Base-by-base conservation (phyloP, 1,140 invertebrate species). In the Delia radicum region DNA sequence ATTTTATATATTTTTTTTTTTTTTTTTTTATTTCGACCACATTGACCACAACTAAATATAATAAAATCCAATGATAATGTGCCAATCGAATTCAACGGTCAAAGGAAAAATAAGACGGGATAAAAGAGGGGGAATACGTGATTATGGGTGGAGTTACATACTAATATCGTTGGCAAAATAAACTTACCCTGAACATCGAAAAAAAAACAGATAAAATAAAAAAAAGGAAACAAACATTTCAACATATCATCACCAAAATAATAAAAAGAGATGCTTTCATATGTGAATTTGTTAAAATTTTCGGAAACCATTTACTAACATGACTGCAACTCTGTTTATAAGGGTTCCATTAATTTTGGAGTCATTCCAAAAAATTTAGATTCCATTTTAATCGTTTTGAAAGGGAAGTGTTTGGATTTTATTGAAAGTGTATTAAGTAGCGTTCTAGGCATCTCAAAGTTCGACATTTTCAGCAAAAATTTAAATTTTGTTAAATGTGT, bases 11-110 rank as follows among this genome's bases (percentile, higher is more conserved):
- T 65, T 65, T 65, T 12, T 3, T 33, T 15, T 65, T 29, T 15
- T 65, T 65, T 65, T 12, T 3, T 33, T 10, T 24, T 24, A 24
- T 21, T 69, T 76, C 61, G 71, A 31, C 71, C 61, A 65, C 61
- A 72, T 76, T 73, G 72, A 74, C 71, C 62, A 61, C 67, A 75
- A 61, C 48, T 71, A 33, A 65, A 75, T 48, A 24, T 55, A 62
- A 75, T 75, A 71, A 72, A 71, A 62, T 71, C 74, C 65, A 69
- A 69, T 69, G 65, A 33, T 69, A 69, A 69, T 69, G 12, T 69
- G 65, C 29, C 29, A 69, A 69, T 69, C 65, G 65, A 69, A 69
- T 69, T 33, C 29, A 33, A 69, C 21, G 18, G 48, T 18, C 48
- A 55, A 55, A 21, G 48, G 48, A 55, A 55, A 18, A 24, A 55